Base-by-base conservation (phyloP, 2,888 invertebrate genomes). In the Caenorhabditis sp. region DNA sequence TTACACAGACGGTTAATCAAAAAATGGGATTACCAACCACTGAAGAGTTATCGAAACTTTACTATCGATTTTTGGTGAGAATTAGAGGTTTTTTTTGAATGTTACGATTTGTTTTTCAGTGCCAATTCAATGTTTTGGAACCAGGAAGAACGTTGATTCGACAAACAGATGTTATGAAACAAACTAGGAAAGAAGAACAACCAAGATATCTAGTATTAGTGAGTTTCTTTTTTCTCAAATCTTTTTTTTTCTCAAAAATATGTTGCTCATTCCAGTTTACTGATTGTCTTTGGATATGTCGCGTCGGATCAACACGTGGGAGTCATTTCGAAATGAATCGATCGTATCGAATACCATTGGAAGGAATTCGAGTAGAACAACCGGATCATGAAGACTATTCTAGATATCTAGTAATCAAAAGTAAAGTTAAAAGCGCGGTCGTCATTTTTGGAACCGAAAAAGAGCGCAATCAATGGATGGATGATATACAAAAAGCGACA, bases 271-370 rank as follows among this genome's bases (percentile, higher is more conserved):
- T 83, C 66, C 61, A 83, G 82, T 85, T 85, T 76, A 77, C 79
- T 8, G 86, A 86, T 74, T 72, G 58, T n/a, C 75, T 85, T 37
- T 83, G 84, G 77, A 77, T 85, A 17, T 85, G 84, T 57, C 81
- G 83, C 1, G 79, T 76, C 17, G 10, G 50, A 1, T 61, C 58
- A 54, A 23, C 66, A n/a, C 43, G 43, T 10, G 43, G 51, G 23
- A 67, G 75, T 1, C 61, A 78, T 27, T 82, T 84, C 66, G 82
- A 85, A 58, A 70, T 79, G 76, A 50, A 61, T 5, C 60, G 76
- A 19, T 77, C 79, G 50, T 84, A 84, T 68, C 65, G 71, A n/a
- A 79, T 85, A 23, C 79, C 82, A 4, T 69, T 84, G 57, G 83
- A 82, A 14, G 58, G 75, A 23, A 73, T 83, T 31, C 65, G 75